Evolutionary conservation across 2,113 vertebrate genomes (phyloP).

Genomic region (Oceanodroma tethys): DNA sequence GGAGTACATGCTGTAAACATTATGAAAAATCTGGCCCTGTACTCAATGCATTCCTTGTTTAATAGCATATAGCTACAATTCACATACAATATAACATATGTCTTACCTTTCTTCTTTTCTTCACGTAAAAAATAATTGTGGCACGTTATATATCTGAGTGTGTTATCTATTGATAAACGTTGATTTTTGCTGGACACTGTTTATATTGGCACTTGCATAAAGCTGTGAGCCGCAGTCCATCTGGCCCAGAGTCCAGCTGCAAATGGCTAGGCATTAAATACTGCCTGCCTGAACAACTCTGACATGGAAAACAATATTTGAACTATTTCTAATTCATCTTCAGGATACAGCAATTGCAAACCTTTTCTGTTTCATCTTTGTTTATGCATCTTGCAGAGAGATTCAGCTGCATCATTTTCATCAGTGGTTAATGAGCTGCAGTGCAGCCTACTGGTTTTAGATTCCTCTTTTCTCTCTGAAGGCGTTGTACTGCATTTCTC

Average conservation of each 20-base stretch:
- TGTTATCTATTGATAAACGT: not conserved
- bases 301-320: not conserved
- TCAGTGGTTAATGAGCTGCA: constrained; percentile 31
- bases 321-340: not conserved
- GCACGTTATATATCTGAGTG: rapidly evolving
- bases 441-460: not conserved
- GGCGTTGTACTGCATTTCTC: not conserved
- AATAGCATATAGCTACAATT: not conserved
- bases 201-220: not conserved
- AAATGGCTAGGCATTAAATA: not conserved
- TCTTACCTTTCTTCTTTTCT: not conserved
- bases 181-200: not conserved
- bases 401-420: not conserved
- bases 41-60: not conserved
- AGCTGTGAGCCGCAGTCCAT: not conserved
- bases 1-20: not conserved
- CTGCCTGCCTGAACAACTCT: not conserved
- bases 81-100: not conserved
- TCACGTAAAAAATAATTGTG: not conserved
- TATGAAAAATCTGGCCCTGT: not conserved
- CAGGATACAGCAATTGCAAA: not conserved
- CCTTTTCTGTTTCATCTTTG: not conserved
- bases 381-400: not conserved
- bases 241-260: not conserved
- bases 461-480: not conserved